These are phyloP conservation scores for Protosalanx chinensis DNA, from an alignment of 2,797 vertebrate species.

Conservation along the genomic window DNA sequence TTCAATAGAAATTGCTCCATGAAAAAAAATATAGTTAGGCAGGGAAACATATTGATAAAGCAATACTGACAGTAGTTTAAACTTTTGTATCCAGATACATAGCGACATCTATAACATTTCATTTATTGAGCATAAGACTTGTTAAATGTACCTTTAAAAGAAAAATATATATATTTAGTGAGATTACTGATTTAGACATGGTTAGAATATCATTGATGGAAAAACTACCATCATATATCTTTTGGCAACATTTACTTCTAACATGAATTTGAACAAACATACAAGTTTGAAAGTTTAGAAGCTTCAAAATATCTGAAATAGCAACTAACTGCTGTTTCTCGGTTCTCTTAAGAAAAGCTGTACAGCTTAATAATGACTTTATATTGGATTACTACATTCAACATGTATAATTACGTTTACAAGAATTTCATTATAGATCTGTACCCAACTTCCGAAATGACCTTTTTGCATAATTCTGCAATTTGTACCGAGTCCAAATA, in stretches of 20 bases:
- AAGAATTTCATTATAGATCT: background rate
- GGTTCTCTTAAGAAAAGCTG: slow-evolving; percentile 31
- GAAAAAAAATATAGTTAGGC: background rate
- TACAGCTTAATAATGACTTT: slow-evolving; percentile 47
- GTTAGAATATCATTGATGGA: slow-evolving; percentile 7
- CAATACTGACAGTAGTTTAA: slow-evolving; percentile 2
- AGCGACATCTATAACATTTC: background rate
- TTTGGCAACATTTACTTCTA: slow-evolving; percentile 38
- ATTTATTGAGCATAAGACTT: slow-evolving; percentile 8
- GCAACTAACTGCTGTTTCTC: slow-evolving; percentile 22
- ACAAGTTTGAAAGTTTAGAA: slow-evolving; percentile 37
- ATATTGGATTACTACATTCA: slow-evolving; percentile 70
- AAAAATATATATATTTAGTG: slow-evolving; percentile 14
- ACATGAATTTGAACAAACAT: slow-evolving; percentile 42
- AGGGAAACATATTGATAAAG: background rate
- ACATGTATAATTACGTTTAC: slow-evolving; percentile 50
- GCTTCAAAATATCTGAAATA: slow-evolving; percentile 18
- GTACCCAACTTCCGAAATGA: background rate
- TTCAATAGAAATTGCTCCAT: background rate
- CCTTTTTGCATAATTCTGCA: background rate
- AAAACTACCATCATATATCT: slow-evolving; percentile 24
- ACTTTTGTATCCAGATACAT: background rate
- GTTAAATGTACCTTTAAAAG: slow-evolving; percentile 23
- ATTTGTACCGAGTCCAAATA: background rate
- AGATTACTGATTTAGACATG: slow-evolving; percentile 13